Evolutionary conservation across 2,888 invertebrate genomes (phyloP).

Genomic region (Pocota personata): DNA sequence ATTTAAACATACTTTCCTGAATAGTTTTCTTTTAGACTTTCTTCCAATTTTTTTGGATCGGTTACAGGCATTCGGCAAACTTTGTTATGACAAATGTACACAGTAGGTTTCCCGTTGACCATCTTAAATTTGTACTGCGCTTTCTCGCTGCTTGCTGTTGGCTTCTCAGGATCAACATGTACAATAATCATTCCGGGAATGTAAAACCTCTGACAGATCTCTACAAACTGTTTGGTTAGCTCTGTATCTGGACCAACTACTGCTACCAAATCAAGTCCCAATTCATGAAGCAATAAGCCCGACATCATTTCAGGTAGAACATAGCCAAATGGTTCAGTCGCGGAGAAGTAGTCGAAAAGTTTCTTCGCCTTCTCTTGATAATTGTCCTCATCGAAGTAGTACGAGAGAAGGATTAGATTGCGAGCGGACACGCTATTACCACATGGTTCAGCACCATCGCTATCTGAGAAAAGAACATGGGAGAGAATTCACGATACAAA

Average conservation of each 20-base stretch:
- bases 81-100: constrained; percentile 82
- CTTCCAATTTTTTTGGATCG: constrained; percentile 79
- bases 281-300: constrained; percentile 79
- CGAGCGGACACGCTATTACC: constrained; percentile 94
- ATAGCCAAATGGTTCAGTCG: constrained; percentile 80
- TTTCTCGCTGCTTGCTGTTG: constrained; percentile 77
- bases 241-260: constrained; percentile 81
- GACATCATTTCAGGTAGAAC: constrained; percentile 82
- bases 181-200: constrained; percentile 82
- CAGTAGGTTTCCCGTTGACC: constrained; percentile 81
- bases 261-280: constrained; percentile 81
- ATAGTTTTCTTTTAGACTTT: constrained; percentile 80
- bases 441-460: constrained; percentile 97
- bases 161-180: constrained; percentile 79
- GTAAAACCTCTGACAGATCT: constrained; percentile 80
- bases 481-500: neutral
- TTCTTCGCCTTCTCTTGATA: constrained; percentile 77
- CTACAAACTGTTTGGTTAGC: constrained; percentile 79
- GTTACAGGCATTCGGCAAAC: constrained; percentile 82
- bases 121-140: constrained; percentile 81
- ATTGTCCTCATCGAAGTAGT: constrained; percentile 84
- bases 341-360: constrained; percentile 79
- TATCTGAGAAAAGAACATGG: constrained; percentile 86
- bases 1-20: constrained; percentile 5
- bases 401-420: constrained; percentile 90